phyloP scores from a whole-genome alignment of 1,140 invertebrate genomes.

The Matsumurasca onukii region DNA sequence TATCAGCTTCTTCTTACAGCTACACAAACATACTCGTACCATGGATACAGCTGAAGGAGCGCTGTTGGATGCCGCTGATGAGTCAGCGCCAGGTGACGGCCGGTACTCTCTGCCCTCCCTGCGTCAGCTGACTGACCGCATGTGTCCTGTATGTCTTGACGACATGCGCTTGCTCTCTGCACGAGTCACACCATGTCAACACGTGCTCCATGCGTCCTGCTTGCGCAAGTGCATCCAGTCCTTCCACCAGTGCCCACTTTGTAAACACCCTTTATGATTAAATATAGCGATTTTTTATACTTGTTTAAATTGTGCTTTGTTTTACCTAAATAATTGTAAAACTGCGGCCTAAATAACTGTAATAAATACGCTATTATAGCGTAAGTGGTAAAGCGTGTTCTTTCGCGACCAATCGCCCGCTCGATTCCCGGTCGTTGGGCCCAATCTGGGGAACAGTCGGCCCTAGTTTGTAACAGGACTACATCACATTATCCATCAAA shows the following conservation, averaged over 20 bases:
- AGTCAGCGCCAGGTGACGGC: conserved; percentile 20
- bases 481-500: too few relatives aligned
- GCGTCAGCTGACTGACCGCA: conserved; percentile 12
- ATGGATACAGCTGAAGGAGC: conserved; percentile 21
- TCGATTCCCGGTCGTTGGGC: too few relatives aligned
- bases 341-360: too few relatives aligned
- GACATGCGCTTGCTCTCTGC: conserved; percentile 35
- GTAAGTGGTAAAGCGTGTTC: too few relatives aligned
- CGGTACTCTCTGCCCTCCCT: neutral
- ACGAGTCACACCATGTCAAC: conserved; percentile 39
- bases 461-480: too few relatives aligned
- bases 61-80: conserved; percentile 35
- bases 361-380: too few relatives aligned
- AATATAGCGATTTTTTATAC: neutral
- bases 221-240: conserved; percentile 37
- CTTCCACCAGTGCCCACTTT: conserved; percentile 39
- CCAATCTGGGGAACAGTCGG: too few relatives aligned
- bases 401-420: too few relatives aligned
- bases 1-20: conserved; percentile 23
- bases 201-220: conserved; percentile 38
- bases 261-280: conserved; percentile 35
- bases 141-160: conserved; percentile 39
- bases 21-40: conserved; percentile 35
- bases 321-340: too few relatives aligned
- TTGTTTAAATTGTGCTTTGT: too few relatives aligned